phyloP scores from a whole-genome alignment of 2,797 vertebrate species.

The Lophius americanus region DNA sequence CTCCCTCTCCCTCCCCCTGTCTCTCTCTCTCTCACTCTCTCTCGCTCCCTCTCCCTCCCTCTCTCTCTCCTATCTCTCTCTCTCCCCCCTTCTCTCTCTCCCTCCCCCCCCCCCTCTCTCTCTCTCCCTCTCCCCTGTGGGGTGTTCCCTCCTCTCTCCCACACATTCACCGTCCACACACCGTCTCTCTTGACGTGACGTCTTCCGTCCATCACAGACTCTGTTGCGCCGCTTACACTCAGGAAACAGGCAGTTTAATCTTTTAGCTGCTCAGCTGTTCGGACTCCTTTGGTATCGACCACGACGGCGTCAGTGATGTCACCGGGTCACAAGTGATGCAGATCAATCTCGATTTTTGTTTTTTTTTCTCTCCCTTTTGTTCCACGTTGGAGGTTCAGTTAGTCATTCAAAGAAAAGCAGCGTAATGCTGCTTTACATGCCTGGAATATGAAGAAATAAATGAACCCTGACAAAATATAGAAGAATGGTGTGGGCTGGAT shows the following conservation, averaged over 20 bases:
- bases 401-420: too few relatives aligned
- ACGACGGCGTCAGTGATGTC: constrained; percentile 27
- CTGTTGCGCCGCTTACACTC: constrained; percentile 34
- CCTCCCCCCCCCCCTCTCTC: not conserved
- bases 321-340: constrained; percentile 10
- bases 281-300: not conserved
- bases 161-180: constrained; percentile 1
- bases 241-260: constrained; percentile 35
- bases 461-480: too few relatives aligned
- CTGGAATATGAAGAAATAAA: too few relatives aligned
- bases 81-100: not conserved
- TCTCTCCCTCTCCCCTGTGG: not conserved
- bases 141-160: not conserved
- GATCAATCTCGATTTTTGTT: not conserved
- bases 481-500: too few relatives aligned
- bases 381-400: too few relatives aligned
- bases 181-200: constrained; percentile 44
- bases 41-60: not conserved
- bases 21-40: not conserved
- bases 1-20: not conserved
- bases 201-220: constrained; percentile 30
- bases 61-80: not conserved
- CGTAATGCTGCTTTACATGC: too few relatives aligned
- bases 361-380: too few relatives aligned
- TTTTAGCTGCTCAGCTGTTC: constrained; percentile 10